Conservation (phyloP, 2,113 vertebrate genomes). For the Jaculus jaculus region DNA sequence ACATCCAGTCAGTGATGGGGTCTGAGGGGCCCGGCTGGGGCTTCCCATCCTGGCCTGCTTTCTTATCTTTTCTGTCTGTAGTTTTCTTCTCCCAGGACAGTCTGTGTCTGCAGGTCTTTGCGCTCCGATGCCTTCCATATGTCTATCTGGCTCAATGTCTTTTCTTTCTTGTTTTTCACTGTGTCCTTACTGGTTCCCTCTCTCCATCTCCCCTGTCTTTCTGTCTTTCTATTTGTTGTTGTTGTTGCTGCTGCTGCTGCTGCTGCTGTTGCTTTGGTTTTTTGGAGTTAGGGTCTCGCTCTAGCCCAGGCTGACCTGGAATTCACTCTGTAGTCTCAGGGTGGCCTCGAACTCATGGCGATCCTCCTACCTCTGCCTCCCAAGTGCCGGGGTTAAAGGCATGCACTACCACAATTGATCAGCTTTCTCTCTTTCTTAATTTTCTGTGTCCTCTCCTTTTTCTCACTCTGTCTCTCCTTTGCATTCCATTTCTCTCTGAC, state of each 20-base stretch:
- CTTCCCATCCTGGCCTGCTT: not conserved
- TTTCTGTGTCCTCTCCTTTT: not conserved
- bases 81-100: not conserved
- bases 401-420: too few species aligned
- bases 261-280: too few species aligned
- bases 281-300: too few species aligned
- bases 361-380: too few species aligned
- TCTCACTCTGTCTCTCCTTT: conserved; percentile 6
- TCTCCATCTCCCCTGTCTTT: not conserved
- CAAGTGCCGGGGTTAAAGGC: too few species aligned
- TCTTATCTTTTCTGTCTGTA: not conserved
- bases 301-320: too few species aligned
- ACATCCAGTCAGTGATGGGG: not conserved
- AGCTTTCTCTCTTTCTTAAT: conserved; percentile 39
- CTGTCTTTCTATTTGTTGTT: too few species aligned
- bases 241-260: too few species aligned
- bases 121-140: not conserved
- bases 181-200: not conserved
- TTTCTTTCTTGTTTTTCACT: not conserved
- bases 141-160: not conserved
- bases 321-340: too few species aligned
- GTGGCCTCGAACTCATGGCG: too few species aligned
- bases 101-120: not conserved
- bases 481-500: not conserved
- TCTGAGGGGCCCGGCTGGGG: not conserved